These are phyloP conservation scores for Macropis europaea DNA, from an alignment of 2,888 invertebrate genomes.

Conservation along the genomic window DNA sequence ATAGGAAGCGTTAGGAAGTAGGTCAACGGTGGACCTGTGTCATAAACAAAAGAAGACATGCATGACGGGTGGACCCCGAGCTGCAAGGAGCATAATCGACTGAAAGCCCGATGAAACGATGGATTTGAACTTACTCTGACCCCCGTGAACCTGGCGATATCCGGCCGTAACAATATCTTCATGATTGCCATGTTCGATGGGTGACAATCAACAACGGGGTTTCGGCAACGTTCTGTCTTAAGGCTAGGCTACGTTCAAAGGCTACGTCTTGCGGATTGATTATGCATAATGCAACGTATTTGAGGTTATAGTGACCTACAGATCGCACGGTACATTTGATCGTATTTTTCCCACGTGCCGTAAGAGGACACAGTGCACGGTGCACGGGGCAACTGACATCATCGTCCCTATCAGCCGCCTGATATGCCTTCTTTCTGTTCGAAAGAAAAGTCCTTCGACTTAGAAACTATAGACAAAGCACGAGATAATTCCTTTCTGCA, in stretches of 20 bases:
- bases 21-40: slow-evolving; percentile 6
- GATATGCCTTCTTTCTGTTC: not conserved
- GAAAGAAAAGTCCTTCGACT: not conserved
- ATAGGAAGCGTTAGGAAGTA: too few relatives aligned
- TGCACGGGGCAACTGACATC: slow-evolving; percentile 15
- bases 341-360: slow-evolving; percentile 58
- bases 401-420: not conserved
- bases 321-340: slow-evolving; percentile 34
- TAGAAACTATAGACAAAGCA: not conserved
- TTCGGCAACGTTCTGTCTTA: slow-evolving; percentile 44
- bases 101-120: slow-evolving; percentile 25
- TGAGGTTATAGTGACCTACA: slow-evolving; percentile 59
- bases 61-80: slow-evolving; percentile 23
- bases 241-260: slow-evolving; percentile 49
- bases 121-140: slow-evolving; percentile 70
- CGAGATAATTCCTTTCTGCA: not conserved
- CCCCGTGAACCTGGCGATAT: slow-evolving; percentile 68
- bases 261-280: slow-evolving; percentile 45
- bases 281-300: slow-evolving; percentile 54
- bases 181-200: slow-evolving; percentile 69
- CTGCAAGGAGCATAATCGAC: slow-evolving; percentile 30
- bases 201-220: not conserved
- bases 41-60: slow-evolving; percentile 39
- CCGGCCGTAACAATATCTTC: slow-evolving; percentile 72
- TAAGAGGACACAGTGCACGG: slow-evolving; percentile 54